Percentiles rank a stretch among this genome's conserved stretches.
Conservation (phyloP, 2,888 invertebrate species). For the Dryocosmus kuriphilus region DNA sequence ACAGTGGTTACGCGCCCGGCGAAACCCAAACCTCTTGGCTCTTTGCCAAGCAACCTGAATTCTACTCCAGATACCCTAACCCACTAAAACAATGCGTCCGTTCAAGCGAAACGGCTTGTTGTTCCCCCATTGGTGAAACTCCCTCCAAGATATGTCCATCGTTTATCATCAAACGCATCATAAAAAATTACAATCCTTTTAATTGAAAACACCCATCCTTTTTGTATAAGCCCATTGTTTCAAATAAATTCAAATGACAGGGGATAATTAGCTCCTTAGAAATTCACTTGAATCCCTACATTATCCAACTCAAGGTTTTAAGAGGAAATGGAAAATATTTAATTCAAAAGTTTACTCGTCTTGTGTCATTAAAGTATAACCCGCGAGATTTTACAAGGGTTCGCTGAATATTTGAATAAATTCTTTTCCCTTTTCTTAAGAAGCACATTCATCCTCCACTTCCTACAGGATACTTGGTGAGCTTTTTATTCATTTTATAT, state of each 20-base stretch:
- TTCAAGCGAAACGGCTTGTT: slow-evolving; percentile 4
- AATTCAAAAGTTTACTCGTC: neutral
- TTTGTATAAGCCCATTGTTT: neutral
- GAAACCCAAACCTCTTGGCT: slow-evolving; percentile 66
- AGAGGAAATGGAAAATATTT: neutral
- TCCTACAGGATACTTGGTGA: slow-evolving; percentile 8
- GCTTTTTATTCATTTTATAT: slow-evolving; percentile 23
- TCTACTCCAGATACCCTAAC: slow-evolving; percentile 61
- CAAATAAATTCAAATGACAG: neutral
- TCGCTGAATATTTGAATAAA: neutral
- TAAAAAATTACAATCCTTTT: neutral
- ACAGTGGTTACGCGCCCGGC: slow-evolving; percentile 67
- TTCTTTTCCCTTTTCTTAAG: neutral
- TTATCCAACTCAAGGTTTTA: neutral
- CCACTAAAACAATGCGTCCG: slow-evolving; percentile 57
- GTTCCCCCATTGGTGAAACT: neutral
- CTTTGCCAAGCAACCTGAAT: slow-evolving; percentile 62
- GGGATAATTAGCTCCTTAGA: neutral
- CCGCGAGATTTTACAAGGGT: neutral
- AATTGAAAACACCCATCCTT: no score
- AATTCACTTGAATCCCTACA: neutral
- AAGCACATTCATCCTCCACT: neutral
- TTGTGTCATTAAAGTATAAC: neutral
- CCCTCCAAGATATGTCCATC: slow-evolving; percentile 1
- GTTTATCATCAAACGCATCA: slow-evolving; percentile 3